Evolutionary conservation across 2,113 vertebrate species (phyloP).

Genomic region (Platysteira castanea): DNA sequence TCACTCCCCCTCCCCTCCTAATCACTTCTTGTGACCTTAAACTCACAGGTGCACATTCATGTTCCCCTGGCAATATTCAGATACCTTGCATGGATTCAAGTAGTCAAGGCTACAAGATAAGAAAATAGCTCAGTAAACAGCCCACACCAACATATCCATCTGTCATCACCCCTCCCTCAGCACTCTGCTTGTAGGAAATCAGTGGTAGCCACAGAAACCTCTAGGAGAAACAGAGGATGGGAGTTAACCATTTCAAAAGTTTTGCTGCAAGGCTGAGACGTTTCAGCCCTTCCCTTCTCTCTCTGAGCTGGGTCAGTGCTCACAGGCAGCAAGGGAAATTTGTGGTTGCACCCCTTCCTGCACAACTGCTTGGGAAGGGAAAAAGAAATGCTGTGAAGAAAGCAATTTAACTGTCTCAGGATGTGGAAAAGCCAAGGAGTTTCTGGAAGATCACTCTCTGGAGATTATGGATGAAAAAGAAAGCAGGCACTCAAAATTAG

Average conservation of each 20-base stretch:
- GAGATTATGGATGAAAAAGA: neutral
- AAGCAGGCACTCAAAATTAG: neutral
- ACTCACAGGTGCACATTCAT: neutral
- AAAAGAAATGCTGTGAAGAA: neutral
- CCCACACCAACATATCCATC: accelerated
- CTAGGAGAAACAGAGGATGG: neutral
- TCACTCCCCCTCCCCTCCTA: neutral
- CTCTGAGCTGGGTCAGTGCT: neutral
- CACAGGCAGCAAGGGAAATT: neutral
- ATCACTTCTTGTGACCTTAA: neutral
- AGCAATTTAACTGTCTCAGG: neutral
- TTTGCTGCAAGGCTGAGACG: neutral
- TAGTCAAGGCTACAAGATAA: neutral
- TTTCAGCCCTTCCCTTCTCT: neutral
- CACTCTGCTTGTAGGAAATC: neutral
- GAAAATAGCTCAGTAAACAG: neutral
- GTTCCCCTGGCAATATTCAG: neutral
- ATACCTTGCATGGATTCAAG: neutral
- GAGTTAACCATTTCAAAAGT: neutral
- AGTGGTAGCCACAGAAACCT: neutral
- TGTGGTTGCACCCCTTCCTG: neutral
- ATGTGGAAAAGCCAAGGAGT: neutral
- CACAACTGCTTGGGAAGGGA: neutral
- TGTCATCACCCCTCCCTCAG: neutral
- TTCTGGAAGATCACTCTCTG: neutral